Base-by-base conservation (phyloP, 2,113 vertebrate genomes). In the Thomomys bottae region DNA sequence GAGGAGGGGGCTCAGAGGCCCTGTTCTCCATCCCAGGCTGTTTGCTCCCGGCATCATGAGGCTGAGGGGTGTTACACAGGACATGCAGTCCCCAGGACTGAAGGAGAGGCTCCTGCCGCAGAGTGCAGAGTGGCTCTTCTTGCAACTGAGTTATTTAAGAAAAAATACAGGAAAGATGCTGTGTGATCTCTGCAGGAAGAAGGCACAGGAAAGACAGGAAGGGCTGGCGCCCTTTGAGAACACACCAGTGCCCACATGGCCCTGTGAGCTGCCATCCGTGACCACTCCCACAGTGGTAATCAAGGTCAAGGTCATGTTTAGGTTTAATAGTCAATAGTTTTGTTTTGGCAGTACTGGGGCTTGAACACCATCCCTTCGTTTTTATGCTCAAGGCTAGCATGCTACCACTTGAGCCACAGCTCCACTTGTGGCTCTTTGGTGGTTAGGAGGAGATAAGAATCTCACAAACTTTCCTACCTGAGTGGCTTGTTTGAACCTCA, bases 111-210 rank as follows among this genome's bases (percentile, higher is more conserved):
- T 49, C 32, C 71, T 6, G 30, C 28, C 26, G 24, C 40, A 80
- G n/a, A 34, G 17, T 32, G 14, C 61, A 88, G 57, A 45, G 0
- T 59, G 26, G 36, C 15, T 34, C 38, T 5, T 0, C 0, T n/a
- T 81, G 32, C 36, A 40, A 45, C 20, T 61, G 49, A 5, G 57
- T n/a, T 11, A 0, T 12, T 63, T 21, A 23, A 11, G 34, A 70
- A 72, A 14, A 49, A 79, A 66, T n/a, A 2, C 9, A 14, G 57
- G 42, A 26, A 23, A 11, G 73, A n/a, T 54, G 17, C 15, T 54
- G 49, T 15, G 14, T 54, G 15, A 54, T 54, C 12, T 15, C 49
- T 15, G 3, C 26, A 8, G 67, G 49, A 68, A 59, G 21, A 30
- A 59, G 12, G 6, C 1, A 3, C 1, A n/a, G 61, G 73, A 57